Evolutionary conservation across 2,888 invertebrate genomes (phyloP).

Genomic region (Epinotia brunnichana): DNA sequence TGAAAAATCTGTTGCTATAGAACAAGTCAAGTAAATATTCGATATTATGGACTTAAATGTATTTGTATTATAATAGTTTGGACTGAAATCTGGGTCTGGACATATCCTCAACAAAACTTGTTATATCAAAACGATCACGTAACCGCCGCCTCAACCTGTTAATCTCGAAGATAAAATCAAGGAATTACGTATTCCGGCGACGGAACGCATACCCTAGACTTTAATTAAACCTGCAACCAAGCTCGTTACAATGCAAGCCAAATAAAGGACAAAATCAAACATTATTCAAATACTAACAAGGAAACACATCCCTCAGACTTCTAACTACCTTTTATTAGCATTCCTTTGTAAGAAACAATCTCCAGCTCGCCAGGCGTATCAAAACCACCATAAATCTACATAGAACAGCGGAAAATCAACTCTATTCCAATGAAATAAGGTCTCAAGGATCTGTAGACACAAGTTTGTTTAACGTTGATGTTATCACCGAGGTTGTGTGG

Average conservation of each 20-base stretch:
- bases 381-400: constrained; percentile 11
- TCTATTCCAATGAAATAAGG: constrained; percentile 11
- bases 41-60: not conserved
- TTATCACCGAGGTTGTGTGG: constrained; percentile 42
- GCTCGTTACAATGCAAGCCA: constrained; percentile 19
- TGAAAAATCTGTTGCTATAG: too few species aligned
- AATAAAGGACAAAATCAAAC: constrained; percentile 25
- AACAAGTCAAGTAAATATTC: too few species aligned
- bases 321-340: constrained; percentile 37
- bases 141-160: not conserved
- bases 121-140: not conserved
- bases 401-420: constrained; percentile 11
- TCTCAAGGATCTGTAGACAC: constrained; percentile 13
- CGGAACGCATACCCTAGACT: not conserved
- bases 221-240: constrained; percentile 13
- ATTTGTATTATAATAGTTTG: not conserved
- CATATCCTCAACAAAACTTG: not conserved
- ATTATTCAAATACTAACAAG: constrained; percentile 31
- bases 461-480: constrained; percentile 32
- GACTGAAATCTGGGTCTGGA: not conserved
- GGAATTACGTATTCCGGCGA: constrained; percentile 16
- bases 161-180: constrained; percentile 21
- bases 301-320: constrained; percentile 35
- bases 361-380: constrained; percentile 39
- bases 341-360: constrained; percentile 42